A percentile compares a stretch with the other conserved stretches of the same genome.
These are phyloP conservation scores for Erythrolamprus reginae DNA, from an alignment of 2,113 vertebrate species.

Conservation along the genomic window DNA sequence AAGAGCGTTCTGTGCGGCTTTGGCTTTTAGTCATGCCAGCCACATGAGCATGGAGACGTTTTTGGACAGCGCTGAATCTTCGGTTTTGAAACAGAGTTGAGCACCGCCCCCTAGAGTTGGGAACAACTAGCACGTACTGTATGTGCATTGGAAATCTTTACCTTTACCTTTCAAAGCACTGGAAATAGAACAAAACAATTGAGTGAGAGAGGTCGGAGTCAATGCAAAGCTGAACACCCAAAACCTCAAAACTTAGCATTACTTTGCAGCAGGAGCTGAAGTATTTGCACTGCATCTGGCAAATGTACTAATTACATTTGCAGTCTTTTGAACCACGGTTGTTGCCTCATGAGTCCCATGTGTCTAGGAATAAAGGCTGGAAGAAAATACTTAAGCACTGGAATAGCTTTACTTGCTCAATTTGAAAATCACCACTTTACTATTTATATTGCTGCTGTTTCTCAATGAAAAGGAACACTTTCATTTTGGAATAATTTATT, in stretches of 20 bases:
- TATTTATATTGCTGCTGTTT: not conserved
- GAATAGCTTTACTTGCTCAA: not conserved
- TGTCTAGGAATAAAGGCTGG: not conserved
- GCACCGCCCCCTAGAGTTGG: no score
- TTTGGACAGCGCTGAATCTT: no score
- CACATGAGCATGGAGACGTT: no score
- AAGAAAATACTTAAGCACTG: not conserved
- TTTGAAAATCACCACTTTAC: not conserved
- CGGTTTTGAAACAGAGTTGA: no score
- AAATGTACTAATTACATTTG: not conserved
- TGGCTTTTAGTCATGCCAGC: no score
- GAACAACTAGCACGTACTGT: no score
- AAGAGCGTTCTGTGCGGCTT: no score
- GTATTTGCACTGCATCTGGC: not conserved
- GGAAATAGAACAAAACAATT: not conserved
- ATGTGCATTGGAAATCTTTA: no score
- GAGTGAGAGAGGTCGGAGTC: not conserved
- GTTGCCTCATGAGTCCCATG: not conserved
- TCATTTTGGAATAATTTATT: not conserved
- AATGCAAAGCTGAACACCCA: not conserved
- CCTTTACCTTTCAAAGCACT: not conserved
- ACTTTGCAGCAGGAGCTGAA: not conserved
- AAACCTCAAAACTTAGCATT: not conserved
- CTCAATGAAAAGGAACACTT: not conserved
- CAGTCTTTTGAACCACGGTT: not conserved